Percentiles rank a stretch among this genome's conserved stretches.
Evolutionary conservation across 2,888 invertebrate species (phyloP).

Genomic region (Caenorhabditis japonica): DNA sequence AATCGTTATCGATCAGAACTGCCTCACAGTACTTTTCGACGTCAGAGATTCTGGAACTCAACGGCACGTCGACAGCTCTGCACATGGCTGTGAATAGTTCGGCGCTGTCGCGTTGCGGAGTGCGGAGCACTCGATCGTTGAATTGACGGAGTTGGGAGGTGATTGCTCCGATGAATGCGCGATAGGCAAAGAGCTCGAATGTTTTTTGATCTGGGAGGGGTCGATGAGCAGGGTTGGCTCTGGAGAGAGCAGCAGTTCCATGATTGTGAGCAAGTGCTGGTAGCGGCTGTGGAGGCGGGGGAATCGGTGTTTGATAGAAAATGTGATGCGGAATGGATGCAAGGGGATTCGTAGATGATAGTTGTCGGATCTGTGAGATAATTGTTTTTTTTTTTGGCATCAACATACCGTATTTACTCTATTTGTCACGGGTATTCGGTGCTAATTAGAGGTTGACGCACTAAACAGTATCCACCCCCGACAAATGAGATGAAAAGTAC

Average conservation of each 20-base stretch:
- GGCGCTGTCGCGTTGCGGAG: constrained; percentile 65
- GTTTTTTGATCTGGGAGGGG: background rate
- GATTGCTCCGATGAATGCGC: constrained; percentile 44
- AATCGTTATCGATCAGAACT: constrained; percentile 58
- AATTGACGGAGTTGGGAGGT: constrained; percentile 32
- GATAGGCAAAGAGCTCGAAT: constrained; percentile 46
- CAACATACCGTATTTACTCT: no score
- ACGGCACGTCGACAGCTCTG: constrained; percentile 66
- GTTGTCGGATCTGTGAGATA: constrained; percentile 40
- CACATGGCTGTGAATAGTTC: constrained; percentile 66
- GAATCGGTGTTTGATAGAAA: constrained; percentile 24
- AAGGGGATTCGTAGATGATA: background rate
- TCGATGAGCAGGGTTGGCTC: background rate
- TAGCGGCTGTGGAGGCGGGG: background rate
- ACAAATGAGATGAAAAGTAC: no score
- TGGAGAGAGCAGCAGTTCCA: background rate
- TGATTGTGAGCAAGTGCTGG: background rate
- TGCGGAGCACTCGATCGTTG: constrained; percentile 42
- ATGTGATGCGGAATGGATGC: background rate
- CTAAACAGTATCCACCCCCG: no score
- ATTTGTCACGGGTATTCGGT: no score
- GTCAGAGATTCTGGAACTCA: constrained; percentile 33
- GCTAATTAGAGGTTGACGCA: no score
- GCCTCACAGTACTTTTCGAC: constrained; percentile 65
- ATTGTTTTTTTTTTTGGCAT: no score